Evolutionary conservation across 2,113 vertebrate species (phyloP), one percentile per base, ranked within the genome.

Genomic region (Hypocryptadius cinnamomeus): DNA sequence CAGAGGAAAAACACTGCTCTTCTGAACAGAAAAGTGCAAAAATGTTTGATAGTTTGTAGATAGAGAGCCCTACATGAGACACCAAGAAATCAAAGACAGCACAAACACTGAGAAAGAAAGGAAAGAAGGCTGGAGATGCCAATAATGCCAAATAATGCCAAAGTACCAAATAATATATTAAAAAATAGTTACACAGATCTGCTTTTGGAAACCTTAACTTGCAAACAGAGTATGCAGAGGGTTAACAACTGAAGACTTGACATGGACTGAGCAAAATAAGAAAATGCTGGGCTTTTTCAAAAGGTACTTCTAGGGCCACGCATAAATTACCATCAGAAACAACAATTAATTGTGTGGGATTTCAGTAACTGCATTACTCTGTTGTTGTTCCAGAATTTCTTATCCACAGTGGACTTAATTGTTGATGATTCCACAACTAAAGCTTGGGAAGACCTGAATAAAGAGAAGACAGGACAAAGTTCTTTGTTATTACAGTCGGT

Each of bases 361-460:
- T 85, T 91, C 64, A 76, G 21, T 94, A 84, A 91, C 44, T 71
- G 20, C 39, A 44, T 79, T 92, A 37, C 72, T 96, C 47, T 91
- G 23, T 94, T 89, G 71, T 53, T 48, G 30, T 97, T 98, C 30
- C 95, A 99, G 99, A 15, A 98, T 33, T 68, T 99, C 60, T 90
- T 99, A n/a, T 76, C 50, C 8, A 97, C 97, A 33, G 96, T 98
- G 35, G 94, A 97, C 11, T 15, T 74, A 8, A 64, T 98, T 90
- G 94, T 98, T 76, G 88, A 89, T 68, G 96, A 98, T 88, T 73
- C 98, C 27, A 28, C 97, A 77, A 4, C 4, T 39, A 3, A 9
- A 1, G 70, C 48, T 85, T 96, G 98, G 80, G 3, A 40, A 66
- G 22, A 39, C 5, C 63, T 97, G 61, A 94, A 92, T 39, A 21